phyloP scores from a whole-genome alignment of 2,797 vertebrate species.

The Ceyx erithaca region DNA sequence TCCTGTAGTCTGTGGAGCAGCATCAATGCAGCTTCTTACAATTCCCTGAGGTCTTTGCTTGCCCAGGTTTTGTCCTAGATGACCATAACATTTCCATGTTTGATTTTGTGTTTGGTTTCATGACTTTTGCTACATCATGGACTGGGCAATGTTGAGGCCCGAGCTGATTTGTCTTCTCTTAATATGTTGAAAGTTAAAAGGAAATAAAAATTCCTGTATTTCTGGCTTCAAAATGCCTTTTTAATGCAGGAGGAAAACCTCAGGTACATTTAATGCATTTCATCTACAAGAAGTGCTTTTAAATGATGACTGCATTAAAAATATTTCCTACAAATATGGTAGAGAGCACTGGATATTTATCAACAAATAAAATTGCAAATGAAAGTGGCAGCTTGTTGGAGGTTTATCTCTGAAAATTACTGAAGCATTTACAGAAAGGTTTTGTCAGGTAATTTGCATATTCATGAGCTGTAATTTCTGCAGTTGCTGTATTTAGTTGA shows the following conservation, averaged over 20 bases:
- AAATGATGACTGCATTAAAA: neutral
- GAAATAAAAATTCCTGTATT: neutral
- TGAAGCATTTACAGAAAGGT: slow-evolving; percentile 30
- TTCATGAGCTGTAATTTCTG: slow-evolving; percentile 47
- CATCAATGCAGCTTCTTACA: neutral
- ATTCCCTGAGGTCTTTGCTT: neutral
- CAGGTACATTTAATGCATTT: neutral
- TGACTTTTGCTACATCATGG: neutral
- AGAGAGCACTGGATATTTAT: neutral
- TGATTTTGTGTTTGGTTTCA: neutral
- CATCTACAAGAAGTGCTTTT: neutral
- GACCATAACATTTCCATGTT: neutral
- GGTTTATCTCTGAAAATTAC: slow-evolving; percentile 57
- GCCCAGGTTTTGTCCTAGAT: neutral
- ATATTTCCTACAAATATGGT: neutral
- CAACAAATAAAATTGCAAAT: slow-evolving; percentile 24
- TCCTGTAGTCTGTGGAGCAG: neutral
- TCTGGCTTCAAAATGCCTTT: neutral
- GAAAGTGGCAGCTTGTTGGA: slow-evolving; percentile 2
- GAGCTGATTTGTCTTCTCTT: neutral
- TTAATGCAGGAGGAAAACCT: neutral
- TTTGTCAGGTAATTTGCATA: slow-evolving; percentile 58
- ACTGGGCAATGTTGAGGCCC: rapidly evolving
- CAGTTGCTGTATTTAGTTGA: slow-evolving; percentile 53
- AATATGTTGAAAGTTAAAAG: neutral